These are phyloP conservation scores for Seira ritae DNA, from an alignment of 2,888 invertebrate genomes.

Conservation along the genomic window DNA sequence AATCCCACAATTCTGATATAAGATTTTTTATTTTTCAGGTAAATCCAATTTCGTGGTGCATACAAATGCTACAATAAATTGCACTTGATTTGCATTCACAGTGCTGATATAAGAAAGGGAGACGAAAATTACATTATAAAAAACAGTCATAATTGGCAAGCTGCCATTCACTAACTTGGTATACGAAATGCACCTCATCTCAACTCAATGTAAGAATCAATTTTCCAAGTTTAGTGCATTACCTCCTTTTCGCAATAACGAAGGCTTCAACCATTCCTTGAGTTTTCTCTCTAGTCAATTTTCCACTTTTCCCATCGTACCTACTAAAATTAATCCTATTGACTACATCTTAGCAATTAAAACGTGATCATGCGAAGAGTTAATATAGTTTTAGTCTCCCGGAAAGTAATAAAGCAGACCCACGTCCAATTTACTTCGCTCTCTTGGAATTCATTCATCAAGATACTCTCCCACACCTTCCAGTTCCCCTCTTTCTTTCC, in stretches of 20 bases:
- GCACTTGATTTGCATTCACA: not conserved
- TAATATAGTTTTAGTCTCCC: not conserved
- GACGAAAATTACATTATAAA: too few species aligned
- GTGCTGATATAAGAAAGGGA: not conserved
- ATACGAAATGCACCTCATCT: not conserved
- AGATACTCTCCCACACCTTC: not conserved
- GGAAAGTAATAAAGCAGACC: not conserved
- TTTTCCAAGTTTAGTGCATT: not conserved
- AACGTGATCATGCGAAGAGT: slow-evolving; percentile 27
- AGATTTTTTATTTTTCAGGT: too few species aligned
- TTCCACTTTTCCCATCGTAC: not conserved
- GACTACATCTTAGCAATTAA: slow-evolving; percentile 35
- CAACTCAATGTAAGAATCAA: not conserved
- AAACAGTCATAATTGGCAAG: not conserved
- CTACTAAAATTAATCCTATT: not conserved
- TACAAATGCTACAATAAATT: not conserved
- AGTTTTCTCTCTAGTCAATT: not conserved
- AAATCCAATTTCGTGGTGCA: too few species aligned
- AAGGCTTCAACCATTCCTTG: too few species aligned
- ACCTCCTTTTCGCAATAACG: too few species aligned
- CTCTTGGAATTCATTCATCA: not conserved
- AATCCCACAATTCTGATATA: too few species aligned
- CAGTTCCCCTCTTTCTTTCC: too few species aligned
- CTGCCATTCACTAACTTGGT: too few species aligned
- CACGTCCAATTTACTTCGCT: not conserved